Evolutionary conservation across 1,140 invertebrate genomes (phyloP).

Genomic region (Drosophila triauraria): DNA sequence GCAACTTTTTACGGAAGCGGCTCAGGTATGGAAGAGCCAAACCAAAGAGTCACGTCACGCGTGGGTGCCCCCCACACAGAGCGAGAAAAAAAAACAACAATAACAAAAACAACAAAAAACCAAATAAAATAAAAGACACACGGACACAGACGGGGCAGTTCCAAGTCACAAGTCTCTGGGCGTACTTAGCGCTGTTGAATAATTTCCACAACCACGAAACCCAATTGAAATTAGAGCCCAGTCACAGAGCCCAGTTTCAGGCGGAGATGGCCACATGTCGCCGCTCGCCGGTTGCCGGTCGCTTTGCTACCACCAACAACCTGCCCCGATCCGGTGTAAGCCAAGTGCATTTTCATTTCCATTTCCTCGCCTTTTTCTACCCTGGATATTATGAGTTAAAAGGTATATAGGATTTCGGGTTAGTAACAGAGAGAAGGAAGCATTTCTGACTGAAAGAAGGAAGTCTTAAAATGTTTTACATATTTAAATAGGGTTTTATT

Average conservation of each 20-base stretch:
- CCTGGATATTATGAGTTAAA: background rate
- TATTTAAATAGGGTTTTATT: background rate
- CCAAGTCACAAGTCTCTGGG: slow-evolving; percentile 38
- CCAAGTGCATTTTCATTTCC: slow-evolving; percentile 81
- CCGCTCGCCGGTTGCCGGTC: slow-evolving; percentile 26
- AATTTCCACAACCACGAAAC: slow-evolving; percentile 81
- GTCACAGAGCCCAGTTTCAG: slow-evolving; percentile 52
- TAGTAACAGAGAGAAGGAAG: too few species aligned
- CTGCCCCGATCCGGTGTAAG: slow-evolving; percentile 48
- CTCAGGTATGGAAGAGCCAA: slow-evolving; percentile 77
- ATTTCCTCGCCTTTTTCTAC: slow-evolving; percentile 36
- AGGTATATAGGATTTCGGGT: background rate
- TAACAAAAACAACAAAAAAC: slow-evolving; percentile 15
- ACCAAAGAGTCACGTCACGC: slow-evolving; percentile 83
- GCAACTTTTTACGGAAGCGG: slow-evolving; percentile 80
- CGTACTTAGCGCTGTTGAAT: slow-evolving; percentile 81
- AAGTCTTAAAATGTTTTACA: background rate
- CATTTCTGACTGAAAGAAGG: too few species aligned
- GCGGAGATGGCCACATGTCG: slow-evolving; percentile 68
- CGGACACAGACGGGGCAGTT: slow-evolving; percentile 23
- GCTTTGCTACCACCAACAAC: slow-evolving; percentile 8
- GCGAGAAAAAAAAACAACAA: slow-evolving; percentile 15
- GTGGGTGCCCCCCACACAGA: slow-evolving; percentile 68
- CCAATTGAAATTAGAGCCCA: slow-evolving; percentile 82
- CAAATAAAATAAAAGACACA: slow-evolving; percentile 33